phyloP scores from a whole-genome alignment of 2,113 vertebrate genomes.

The Anser brachyrhynchus region DNA sequence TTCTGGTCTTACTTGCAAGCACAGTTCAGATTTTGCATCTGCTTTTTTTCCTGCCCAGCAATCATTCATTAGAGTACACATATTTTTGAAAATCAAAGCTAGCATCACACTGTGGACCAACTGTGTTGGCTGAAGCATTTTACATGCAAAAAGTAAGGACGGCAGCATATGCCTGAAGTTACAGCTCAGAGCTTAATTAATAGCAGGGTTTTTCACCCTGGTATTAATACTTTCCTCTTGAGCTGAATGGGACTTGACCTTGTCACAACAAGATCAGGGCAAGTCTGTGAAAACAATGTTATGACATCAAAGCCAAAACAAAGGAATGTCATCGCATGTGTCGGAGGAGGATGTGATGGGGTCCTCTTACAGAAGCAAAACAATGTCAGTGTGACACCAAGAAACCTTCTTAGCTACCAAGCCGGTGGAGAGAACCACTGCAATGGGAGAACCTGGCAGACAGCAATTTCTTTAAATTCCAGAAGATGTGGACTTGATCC shows the following conservation, averaged over 20 bases:
- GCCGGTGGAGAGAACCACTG: background rate
- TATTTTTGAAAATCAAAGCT: background rate
- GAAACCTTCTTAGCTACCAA: background rate
- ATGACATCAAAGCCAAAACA: slow-evolving; percentile 56
- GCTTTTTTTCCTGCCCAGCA: background rate
- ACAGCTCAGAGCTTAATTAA: slow-evolving; percentile 21
- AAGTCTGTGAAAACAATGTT: slow-evolving; percentile 12
- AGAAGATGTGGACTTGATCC: background rate
- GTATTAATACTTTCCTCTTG: slow-evolving; percentile 3
- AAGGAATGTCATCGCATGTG: background rate
- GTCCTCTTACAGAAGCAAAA: slow-evolving; percentile 7
- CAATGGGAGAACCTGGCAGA: background rate
- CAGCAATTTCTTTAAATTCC: background rate
- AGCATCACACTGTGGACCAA: background rate
- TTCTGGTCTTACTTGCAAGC: background rate
- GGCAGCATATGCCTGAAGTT: background rate
- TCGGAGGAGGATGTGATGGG: background rate
- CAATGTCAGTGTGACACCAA: background rate
- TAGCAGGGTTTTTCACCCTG: background rate
- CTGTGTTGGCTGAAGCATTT: background rate
- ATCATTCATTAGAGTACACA: background rate
- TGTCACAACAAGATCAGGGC: slow-evolving; percentile 18
- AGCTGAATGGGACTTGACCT: slow-evolving; percentile 23
- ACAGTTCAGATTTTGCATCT: background rate
- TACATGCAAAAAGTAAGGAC: background rate